These are phyloP conservation scores for Labroides dimidiatus DNA, from an alignment of 2,797 vertebrate species.

Conservation along the genomic window DNA sequence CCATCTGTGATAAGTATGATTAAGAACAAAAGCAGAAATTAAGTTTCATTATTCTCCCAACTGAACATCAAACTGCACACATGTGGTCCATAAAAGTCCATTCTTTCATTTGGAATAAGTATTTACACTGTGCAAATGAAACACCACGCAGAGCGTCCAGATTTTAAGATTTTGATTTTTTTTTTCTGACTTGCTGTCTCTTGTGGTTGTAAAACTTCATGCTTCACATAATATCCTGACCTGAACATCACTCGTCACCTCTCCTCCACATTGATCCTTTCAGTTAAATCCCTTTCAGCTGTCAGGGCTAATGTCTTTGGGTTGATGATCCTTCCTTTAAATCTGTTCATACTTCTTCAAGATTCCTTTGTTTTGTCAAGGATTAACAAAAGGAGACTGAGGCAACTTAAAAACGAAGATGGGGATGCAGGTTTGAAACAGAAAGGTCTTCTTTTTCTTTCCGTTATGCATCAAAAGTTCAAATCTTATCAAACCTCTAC, in stretches of 20 bases:
- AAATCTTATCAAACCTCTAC: neutral
- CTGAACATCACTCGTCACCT: neutral
- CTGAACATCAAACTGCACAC: conserved; percentile 35
- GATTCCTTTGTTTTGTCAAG: conserved; percentile 26
- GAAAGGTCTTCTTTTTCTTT: conserved; percentile 13
- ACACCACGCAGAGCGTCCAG: conserved; percentile 23
- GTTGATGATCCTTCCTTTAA: conserved; percentile 45
- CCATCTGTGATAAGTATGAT: conserved; percentile 17
- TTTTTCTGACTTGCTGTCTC: conserved; percentile 22
- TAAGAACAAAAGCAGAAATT: conserved; percentile 27
- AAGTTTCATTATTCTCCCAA: conserved; percentile 34
- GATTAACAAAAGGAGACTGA: conserved; percentile 18
- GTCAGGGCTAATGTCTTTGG: conserved; percentile 51
- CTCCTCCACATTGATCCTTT: conserved; percentile 27
- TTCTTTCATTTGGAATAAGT: conserved; percentile 52
- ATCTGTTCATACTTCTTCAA: neutral
- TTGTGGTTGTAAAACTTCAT: conserved; percentile 19
- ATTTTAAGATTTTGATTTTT: conserved; percentile 14
- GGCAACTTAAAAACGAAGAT: conserved; percentile 22
- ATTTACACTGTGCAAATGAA: conserved; percentile 74
- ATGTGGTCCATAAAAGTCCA: conserved; percentile 17
- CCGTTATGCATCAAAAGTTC: neutral
- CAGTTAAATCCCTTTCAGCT: conserved; percentile 28
- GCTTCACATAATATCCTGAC: conserved; percentile 8
- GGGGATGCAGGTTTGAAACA: conserved; percentile 19